These are phyloP conservation scores for Cheumatopsyche charites DNA, from an alignment of 1,140 invertebrate genomes.

Conservation along the genomic window DNA sequence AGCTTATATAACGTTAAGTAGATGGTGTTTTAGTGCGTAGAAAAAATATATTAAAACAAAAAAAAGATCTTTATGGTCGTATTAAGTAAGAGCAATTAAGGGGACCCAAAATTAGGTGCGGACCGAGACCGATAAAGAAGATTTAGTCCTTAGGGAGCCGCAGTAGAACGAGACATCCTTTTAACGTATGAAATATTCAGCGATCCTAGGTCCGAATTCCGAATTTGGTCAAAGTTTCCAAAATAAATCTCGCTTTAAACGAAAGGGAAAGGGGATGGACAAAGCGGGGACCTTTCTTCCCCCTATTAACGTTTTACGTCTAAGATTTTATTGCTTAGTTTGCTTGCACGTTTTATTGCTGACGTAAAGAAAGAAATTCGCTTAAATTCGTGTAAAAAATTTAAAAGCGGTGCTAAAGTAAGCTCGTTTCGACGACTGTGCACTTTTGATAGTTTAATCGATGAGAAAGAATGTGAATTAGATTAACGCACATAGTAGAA, in stretches of 20 bases:
- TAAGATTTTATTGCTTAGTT: constrained; percentile 40
- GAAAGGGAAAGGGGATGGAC: not conserved
- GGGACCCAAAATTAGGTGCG: constrained; percentile 15
- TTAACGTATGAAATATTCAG: constrained; percentile 44
- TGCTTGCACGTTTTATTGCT: constrained; percentile 45
- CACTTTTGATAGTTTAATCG: not conserved
- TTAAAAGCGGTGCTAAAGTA: constrained; percentile 26
- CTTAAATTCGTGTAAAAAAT: constrained; percentile 46
- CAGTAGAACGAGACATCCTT: constrained; percentile 11
- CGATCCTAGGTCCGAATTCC: constrained; percentile 11
- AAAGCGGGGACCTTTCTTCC: constrained; percentile 16
- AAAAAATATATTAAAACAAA: constrained; percentile 5
- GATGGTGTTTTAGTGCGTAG: no score
- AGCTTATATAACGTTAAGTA: no score
- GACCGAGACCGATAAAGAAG: constrained; percentile 18
- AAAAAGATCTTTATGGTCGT: not conserved
- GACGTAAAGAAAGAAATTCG: constrained; percentile 44
- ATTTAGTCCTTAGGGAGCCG: constrained; percentile 11
- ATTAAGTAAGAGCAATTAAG: constrained; percentile 17
- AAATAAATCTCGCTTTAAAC: constrained; percentile 43
- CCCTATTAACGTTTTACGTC: constrained; percentile 27
- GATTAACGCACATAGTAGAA: no score
- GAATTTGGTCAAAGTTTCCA: constrained; percentile 30
- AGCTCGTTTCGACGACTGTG: no score
- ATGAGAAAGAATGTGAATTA: no score